A percentile compares a stretch with the other conserved stretches of the same genome.
phyloP scores from a whole-genome alignment of 1,140 invertebrate species.

The Andrena cerasifolii region DNA sequence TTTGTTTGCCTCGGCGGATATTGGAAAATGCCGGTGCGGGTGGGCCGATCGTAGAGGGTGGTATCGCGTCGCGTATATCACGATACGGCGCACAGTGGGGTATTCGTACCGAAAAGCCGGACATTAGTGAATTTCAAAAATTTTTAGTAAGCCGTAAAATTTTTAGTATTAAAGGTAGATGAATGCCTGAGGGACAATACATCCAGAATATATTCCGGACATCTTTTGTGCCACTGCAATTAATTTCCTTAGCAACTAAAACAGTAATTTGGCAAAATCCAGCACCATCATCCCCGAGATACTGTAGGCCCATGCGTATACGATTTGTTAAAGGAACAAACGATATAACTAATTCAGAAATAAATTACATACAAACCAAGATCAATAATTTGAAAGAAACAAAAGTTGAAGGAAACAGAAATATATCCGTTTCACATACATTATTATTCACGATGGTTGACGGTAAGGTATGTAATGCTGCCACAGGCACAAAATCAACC shows the following conservation, averaged over 20 bases:
- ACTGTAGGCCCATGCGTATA: neutral
- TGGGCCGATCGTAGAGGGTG: neutral
- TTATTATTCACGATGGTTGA: too few species aligned
- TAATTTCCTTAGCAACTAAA: neutral
- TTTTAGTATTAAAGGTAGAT: too few species aligned
- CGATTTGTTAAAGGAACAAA: neutral
- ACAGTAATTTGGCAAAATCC: neutral
- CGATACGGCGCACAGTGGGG: constrained; percentile 12
- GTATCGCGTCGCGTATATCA: constrained; percentile 36
- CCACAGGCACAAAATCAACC: too few species aligned
- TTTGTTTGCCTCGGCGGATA: constrained; percentile 62
- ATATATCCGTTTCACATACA: too few species aligned
- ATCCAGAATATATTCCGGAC: neutral
- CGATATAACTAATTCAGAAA: neutral
- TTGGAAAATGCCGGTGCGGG: constrained; percentile 45
- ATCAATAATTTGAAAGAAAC: too few species aligned
- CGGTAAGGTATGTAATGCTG: too few species aligned
- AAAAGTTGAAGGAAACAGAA: too few species aligned
- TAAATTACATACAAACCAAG: too few species aligned
- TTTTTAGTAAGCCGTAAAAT: too few species aligned
- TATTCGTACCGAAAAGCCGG: too few species aligned
- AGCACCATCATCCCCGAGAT: neutral
- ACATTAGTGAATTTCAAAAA: too few species aligned
- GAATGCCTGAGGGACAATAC: too few species aligned
- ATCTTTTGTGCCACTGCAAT: neutral